Conservation (phyloP, 2,797 vertebrate genomes). For the Ctenochaetus hawaiiensis region DNA sequence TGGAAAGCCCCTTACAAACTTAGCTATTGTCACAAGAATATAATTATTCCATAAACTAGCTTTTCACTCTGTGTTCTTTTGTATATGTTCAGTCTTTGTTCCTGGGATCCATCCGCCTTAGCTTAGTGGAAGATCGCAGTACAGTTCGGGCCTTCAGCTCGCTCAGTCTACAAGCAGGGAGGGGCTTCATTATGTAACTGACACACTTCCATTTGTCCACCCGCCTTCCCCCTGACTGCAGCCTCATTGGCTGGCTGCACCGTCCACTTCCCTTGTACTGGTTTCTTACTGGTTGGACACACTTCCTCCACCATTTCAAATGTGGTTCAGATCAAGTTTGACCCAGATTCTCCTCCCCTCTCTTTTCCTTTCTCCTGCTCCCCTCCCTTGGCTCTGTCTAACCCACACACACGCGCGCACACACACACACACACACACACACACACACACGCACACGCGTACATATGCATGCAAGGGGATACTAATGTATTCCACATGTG, state of each 20-base stretch:
- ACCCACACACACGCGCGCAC: conserved; percentile 32
- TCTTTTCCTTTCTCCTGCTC: conserved; percentile 7
- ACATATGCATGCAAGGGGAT: conserved; percentile 4
- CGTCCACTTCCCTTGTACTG: conserved; percentile 45
- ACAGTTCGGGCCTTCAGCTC: conserved; percentile 14
- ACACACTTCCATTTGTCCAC: conserved; percentile 75
- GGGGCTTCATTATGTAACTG: conserved; percentile 84
- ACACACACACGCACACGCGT: conserved; percentile 27
- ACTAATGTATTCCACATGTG: conserved; percentile 76
- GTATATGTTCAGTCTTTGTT: neutral
- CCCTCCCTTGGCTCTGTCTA: conserved; percentile 52
- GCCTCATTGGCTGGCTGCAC: conserved; percentile 70
- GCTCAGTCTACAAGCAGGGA: conserved; percentile 50
- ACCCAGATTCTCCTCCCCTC: conserved; percentile 71
- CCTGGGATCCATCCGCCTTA: neutral
- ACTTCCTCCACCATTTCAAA: conserved; percentile 77
- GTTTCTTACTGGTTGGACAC: conserved; percentile 73
- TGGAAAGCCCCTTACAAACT: neutral
- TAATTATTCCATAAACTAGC: neutral
- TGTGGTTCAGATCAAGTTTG: conserved; percentile 77
- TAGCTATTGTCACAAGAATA: neutral
- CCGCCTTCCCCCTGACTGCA: conserved; percentile 22
- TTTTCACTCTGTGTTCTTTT: neutral
- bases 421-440: conserved; percentile 25
- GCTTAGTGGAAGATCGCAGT: conserved; percentile 23